A percentile compares a stretch with the other conserved stretches of the same genome.
Conservation (phyloP, 2,113 vertebrate species). For the Sinocyclocheilus maitianheensis region DNA sequence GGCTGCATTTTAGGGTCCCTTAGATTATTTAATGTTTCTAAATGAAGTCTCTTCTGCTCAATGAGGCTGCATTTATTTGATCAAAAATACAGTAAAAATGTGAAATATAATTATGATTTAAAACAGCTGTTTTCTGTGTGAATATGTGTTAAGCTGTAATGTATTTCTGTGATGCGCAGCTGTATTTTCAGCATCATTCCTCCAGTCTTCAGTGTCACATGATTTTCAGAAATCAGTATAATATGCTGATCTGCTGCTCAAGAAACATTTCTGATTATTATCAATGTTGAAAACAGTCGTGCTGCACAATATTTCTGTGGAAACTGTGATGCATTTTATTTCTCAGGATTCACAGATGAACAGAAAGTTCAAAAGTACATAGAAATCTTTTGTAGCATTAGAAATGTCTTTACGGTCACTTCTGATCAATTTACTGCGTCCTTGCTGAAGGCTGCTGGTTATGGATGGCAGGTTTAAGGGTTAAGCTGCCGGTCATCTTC, state of each 20-base stretch:
- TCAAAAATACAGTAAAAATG: neutral
- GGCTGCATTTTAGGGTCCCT: no score
- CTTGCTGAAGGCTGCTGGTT: neutral
- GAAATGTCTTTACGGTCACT: neutral
- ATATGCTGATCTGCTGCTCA: neutral
- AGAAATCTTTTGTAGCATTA: neutral
- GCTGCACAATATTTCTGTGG: no score
- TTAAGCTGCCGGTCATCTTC: slow-evolving; percentile 22
- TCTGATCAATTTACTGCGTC: neutral
- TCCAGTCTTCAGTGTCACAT: neutral
- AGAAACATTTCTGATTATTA: neutral
- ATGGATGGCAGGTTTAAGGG: neutral
- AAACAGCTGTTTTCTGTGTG: neutral
- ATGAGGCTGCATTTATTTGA: neutral
- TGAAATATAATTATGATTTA: neutral
- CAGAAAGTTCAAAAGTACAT: no score
- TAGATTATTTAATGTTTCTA: no score
- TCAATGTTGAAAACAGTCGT: neutral
- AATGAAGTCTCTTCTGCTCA: neutral
- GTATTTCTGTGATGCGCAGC: neutral
- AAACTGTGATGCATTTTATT: no score
- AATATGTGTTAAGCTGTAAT: neutral
- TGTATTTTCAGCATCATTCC: neutral
- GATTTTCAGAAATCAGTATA: neutral
- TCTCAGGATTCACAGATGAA: no score